Percentiles rank a stretch among this genome's conserved stretches.
These are phyloP conservation scores for Clarias platycephalus DNA, from an alignment of 2,797 vertebrate species.

Conservation along the genomic window DNA sequence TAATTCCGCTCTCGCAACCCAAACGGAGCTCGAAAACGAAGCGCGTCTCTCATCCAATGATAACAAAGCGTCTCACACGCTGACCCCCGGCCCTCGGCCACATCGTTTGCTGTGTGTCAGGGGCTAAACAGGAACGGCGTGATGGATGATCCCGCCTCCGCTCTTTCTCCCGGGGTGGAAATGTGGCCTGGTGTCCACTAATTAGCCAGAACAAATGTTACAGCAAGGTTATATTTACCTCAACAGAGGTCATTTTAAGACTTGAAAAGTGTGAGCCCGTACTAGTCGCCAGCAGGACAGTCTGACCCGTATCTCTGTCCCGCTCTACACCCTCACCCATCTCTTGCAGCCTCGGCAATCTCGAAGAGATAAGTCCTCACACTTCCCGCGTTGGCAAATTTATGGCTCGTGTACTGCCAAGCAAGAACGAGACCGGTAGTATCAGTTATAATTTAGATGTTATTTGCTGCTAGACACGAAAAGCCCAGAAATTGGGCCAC, in stretches of 20 bases:
- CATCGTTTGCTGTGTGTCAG: constrained; percentile 14
- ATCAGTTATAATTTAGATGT: constrained; percentile 53
- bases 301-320: constrained; percentile 14
- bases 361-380: constrained; percentile 41
- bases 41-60: constrained; percentile 18
- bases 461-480: constrained; percentile 42
- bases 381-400: constrained; percentile 47
- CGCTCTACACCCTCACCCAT: neutral
- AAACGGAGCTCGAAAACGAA: constrained; percentile 11
- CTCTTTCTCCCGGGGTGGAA: constrained; percentile 41
- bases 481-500: constrained; percentile 34
- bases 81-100: constrained; percentile 25
- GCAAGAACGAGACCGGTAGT: constrained; percentile 43
- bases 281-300: constrained; percentile 26
- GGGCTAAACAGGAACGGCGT: constrained; percentile 23
- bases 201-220: constrained; percentile 49
- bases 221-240: constrained; percentile 50
- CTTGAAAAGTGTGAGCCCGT: neutral
- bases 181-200: constrained; percentile 42
- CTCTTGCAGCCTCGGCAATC: constrained; percentile 1
- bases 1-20: constrained; percentile 4
- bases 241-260: constrained; percentile 35
- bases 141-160: constrained; percentile 24
- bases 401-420: constrained; percentile 40
- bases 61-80: constrained; percentile 24